Evolutionary conservation across 1,140 invertebrate species (phyloP), one percentile per base, ranked within the genome.

Genomic region (Heliconius congener): DNA sequence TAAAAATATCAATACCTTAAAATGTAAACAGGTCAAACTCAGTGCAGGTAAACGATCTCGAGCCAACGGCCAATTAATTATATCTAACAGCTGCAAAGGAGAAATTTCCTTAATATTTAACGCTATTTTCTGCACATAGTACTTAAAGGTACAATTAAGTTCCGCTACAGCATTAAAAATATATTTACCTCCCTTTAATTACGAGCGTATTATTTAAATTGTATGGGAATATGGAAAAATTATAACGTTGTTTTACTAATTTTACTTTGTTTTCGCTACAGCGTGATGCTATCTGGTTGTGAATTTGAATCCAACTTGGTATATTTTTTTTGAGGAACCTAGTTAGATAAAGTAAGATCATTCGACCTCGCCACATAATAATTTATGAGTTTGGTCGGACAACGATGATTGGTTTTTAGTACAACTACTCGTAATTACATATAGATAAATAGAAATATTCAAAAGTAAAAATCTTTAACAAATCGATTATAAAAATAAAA

Each of bases 21-120:
- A 66, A 66, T 81, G 42, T 81, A 81, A 81, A 77, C 79, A 42
- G 13, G 16, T 3, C 57, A 55, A 42, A 80, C 66, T 60, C 57
- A 80, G 79, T 81, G 76, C 79, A 81, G 79, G 79, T 81, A 81
- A 77, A 81, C 79, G 76, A 76, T 77, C 76, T 72, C 75, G 42
- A 70, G 79, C 76, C 79, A 81, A 77, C 79, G 73, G 76, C 75
- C 79, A 81, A 81, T 81, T 81, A 77, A 77, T 81, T 81, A 77
- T 81, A 77, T 55, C 79, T 81, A 81, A 81, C 79, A 81, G 72
- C 79, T 81, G 79, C 79, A 81, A 81, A 77, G 79, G 79, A 81
- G 79, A 77, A 76, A 77, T 74, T 81, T 73, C 79, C 79, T 81
- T 77, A 75, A 81, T 77, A 81, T 81, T 77, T 74, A 77, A 71